phyloP scores from a whole-genome alignment of 2,888 invertebrate genomes.

The Tetragnatha montana region DNA sequence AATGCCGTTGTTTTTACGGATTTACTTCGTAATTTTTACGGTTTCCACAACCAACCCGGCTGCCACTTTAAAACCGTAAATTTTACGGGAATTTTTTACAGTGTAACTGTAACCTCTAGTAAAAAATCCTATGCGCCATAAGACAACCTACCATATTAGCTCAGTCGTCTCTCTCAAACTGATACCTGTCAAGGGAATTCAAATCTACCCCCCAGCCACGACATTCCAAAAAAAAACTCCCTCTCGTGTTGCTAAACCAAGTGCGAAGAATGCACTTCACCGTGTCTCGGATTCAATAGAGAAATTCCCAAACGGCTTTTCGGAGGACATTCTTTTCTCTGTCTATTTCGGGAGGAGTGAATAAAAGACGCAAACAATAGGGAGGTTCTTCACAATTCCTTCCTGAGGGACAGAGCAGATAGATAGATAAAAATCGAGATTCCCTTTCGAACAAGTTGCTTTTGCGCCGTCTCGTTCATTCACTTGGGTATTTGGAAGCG shows the following conservation, averaged over 20 bases:
- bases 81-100: too few relatives aligned
- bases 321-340: not conserved
- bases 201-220: too few relatives aligned
- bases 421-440: not conserved
- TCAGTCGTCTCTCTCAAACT: too few relatives aligned
- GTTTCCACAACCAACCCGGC: too few relatives aligned
- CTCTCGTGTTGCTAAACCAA: not conserved
- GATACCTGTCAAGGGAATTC: too few relatives aligned
- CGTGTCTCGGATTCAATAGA: not conserved
- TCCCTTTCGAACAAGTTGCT: not conserved
- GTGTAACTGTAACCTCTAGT: too few relatives aligned
- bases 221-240: too few relatives aligned
- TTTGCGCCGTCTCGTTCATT: not conserved
- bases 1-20: too few relatives aligned
- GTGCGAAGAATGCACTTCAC: not conserved
- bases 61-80: too few relatives aligned
- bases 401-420: not conserved
- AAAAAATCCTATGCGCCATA: too few relatives aligned
- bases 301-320: not conserved
- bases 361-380: not conserved
- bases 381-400: not conserved
- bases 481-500: not conserved
- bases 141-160: too few relatives aligned
- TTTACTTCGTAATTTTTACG: too few relatives aligned
- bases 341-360: not conserved